These are phyloP conservation scores for Muraenolepis orangiensis DNA, from an alignment of 2,797 vertebrate genomes.

Conservation along the genomic window DNA sequence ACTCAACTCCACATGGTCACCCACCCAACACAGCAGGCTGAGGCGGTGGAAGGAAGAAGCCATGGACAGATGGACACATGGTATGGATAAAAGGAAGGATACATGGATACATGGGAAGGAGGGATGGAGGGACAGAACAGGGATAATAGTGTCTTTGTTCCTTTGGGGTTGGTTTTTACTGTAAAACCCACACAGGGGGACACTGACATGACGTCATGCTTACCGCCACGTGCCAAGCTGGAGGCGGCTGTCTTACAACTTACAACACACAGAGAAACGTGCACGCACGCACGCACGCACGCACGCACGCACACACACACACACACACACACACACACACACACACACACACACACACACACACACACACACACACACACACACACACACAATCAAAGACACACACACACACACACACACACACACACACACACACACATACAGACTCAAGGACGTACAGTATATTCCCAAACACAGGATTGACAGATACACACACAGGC, in stretches of 20 bases:
- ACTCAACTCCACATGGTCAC: constrained; percentile 9
- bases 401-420: too few species aligned
- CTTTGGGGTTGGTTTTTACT: constrained; percentile 21
- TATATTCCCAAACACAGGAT: too few species aligned
- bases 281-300: background rate
- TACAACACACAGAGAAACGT: background rate
- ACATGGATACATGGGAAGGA: background rate
- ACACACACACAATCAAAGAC: too few species aligned
- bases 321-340: too few species aligned
- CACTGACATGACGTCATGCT: constrained; percentile 33
- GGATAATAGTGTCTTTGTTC: constrained; percentile 50
- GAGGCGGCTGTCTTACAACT: constrained; percentile 17
- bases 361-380: too few species aligned
- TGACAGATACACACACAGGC: too few species aligned
- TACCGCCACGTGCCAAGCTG: constrained; percentile 19
- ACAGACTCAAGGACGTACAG: too few species aligned
- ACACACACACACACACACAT: too few species aligned
- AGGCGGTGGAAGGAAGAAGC: background rate
- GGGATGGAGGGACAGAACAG: constrained; percentile 4
- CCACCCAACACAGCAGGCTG: background rate
- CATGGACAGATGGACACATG: background rate
- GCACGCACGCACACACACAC: background rate
- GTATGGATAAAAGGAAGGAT: background rate
- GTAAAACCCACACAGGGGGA: constrained; percentile 15
- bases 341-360: too few species aligned